Conservation (phyloP, 2,113 vertebrate genomes). For the Picathartes gymnocephalus region DNA sequence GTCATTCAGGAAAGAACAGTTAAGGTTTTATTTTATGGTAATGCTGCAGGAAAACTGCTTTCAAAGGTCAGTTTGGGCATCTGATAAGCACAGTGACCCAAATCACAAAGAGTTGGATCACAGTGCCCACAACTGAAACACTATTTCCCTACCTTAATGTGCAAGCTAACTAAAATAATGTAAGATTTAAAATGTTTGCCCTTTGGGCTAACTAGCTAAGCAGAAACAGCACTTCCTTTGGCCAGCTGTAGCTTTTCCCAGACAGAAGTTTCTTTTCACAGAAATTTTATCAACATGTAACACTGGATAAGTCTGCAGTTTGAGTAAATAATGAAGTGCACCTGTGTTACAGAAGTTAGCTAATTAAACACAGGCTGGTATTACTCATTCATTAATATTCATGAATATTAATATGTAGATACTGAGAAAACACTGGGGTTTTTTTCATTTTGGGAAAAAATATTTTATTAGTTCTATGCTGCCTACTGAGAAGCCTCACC, state of each 20-base stretch:
- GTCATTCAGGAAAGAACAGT: neutral
- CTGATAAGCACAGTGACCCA: neutral
- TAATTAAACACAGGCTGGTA: neutral
- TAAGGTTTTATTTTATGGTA: neutral
- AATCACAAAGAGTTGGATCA: neutral
- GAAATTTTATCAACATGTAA: conserved; percentile 19
- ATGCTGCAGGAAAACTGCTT: neutral
- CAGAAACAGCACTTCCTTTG: neutral
- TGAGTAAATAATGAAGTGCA: conserved; percentile 8
- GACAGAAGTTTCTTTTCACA: conserved; percentile 3
- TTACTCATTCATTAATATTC: neutral
- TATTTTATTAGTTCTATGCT: neutral
- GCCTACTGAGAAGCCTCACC: neutral
- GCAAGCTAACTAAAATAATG: neutral
- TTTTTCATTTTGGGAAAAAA: neutral
- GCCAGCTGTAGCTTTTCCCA: neutral
- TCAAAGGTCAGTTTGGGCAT: neutral
- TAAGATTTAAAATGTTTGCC: neutral
- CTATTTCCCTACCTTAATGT: neutral
- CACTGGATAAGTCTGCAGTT: neutral
- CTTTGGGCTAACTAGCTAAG: neutral
- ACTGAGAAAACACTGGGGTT: neutral
- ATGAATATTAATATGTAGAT: neutral
- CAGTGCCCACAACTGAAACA: neutral
- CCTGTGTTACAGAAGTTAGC: neutral